phyloP scores from a whole-genome alignment of 2,797 vertebrate species.

The Argyrosomus regius region DNA sequence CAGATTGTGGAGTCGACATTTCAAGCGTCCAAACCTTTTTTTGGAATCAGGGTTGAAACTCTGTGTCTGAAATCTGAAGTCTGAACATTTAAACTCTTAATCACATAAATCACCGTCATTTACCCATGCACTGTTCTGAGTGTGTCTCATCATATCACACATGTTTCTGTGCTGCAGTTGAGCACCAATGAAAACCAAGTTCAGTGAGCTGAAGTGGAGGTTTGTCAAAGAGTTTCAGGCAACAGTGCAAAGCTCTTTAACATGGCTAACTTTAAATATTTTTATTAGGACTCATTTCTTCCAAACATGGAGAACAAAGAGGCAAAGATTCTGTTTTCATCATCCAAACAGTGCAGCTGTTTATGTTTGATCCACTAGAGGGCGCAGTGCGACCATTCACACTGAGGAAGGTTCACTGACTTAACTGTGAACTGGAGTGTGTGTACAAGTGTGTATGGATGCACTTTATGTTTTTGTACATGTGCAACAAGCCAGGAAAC shows the following conservation, averaged over 20 bases:
- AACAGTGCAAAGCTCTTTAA: no score
- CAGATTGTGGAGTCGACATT: neutral
- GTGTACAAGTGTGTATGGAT: neutral
- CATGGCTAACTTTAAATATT: neutral
- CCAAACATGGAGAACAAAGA: neutral
- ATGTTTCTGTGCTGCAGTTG: neutral
- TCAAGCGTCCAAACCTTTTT: no score
- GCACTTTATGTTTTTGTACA: neutral
- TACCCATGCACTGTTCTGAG: neutral
- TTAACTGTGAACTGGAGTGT: rapidly evolving
- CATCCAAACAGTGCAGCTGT: neutral
- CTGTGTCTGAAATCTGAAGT: neutral
- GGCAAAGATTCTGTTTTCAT: neutral
- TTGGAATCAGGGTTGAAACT: no score
- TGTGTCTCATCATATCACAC: neutral
- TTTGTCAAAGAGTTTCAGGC: neutral
- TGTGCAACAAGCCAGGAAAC: neutral
- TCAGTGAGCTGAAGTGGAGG: neutral
- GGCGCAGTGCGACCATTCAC: slow-evolving; percentile 22
- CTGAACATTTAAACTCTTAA: no score
- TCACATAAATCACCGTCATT: neutral
- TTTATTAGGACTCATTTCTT: neutral
- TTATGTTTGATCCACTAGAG: slow-evolving; percentile 50
- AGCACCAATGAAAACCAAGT: neutral
- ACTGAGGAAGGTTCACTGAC: rapidly evolving